A percentile compares a stretch with the other conserved stretches of the same genome.
These are phyloP conservation scores for Ptychodera flava DNA, from an alignment of 35 echinoderm and acorn worm species.

Conservation along the genomic window DNA sequence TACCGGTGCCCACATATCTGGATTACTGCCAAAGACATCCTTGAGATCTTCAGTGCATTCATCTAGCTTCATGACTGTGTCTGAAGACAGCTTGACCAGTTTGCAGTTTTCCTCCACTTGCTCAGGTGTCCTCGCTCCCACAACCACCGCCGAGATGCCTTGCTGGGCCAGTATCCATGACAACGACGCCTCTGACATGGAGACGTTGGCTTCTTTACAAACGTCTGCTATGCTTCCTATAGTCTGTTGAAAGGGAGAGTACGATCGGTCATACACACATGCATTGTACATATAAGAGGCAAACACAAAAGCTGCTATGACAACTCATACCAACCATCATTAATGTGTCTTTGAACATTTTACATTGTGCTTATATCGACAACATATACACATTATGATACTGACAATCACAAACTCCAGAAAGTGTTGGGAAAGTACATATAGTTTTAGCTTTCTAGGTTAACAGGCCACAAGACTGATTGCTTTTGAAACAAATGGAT, in stretches of 20 bases:
- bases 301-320: no score
- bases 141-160: conserved; percentile 33
- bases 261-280: no score
- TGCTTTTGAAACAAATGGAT: no score
- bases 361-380: no score
- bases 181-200: conserved; percentile 34
- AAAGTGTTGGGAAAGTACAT: no score
- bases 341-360: no score
- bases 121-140: conserved; percentile 36
- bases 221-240: conserved; percentile 30
- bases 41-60: conserved; percentile 42
- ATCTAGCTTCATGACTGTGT: conserved; percentile 23
- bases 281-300: no score
- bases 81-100: conserved; percentile 37
- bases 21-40: conserved; percentile 30
- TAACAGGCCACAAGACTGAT: no score
- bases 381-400: no score
- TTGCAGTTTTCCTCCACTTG: conserved; percentile 50
- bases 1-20: conserved; percentile 44
- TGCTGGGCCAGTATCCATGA: conserved; percentile 42
- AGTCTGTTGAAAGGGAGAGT: conserved; percentile 18
- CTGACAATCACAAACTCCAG: no score
- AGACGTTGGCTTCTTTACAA: conserved; percentile 29
- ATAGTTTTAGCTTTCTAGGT: no score
- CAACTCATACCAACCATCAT: no score